phyloP scores from a whole-genome alignment of 2,888 invertebrate species.

The Chirona hameri region DNA sequence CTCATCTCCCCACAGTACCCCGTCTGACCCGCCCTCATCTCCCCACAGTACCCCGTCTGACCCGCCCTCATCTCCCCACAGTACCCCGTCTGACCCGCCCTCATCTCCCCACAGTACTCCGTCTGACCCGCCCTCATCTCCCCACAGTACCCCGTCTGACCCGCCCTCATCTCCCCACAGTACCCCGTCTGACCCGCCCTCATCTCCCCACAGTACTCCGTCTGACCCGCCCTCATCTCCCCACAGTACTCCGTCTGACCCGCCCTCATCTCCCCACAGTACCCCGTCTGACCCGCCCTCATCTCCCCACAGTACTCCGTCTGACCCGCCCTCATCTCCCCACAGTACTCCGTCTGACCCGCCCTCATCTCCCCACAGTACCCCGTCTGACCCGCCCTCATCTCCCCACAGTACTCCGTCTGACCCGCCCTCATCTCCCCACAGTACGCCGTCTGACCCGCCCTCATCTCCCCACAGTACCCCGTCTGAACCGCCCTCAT shows the following conservation, averaged over 20 bases:
- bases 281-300: neutral
- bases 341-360: constrained; percentile 29
- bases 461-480: constrained; percentile 29
- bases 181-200: neutral
- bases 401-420: constrained; percentile 28
- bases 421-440: too few species aligned
- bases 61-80: constrained; percentile 24
- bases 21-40: too few species aligned
- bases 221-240: too few species aligned
- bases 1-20: constrained; percentile 28
- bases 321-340: neutral
- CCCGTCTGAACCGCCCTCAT: too few species aligned
- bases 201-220: constrained; percentile 28
- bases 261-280: constrained; percentile 28
- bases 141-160: constrained; percentile 26
- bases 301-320: too few species aligned
- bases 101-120: too few species aligned
- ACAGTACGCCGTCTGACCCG: neutral
- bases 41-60: neutral
- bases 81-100: constrained; percentile 12
- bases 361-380: too few species aligned
- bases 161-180: too few species aligned
- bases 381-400: neutral
- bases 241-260: neutral
- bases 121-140: neutral